These are phyloP conservation scores for Cataglyphis hispanica DNA, from an alignment of 1,140 invertebrate species.

Conservation along the genomic window DNA sequence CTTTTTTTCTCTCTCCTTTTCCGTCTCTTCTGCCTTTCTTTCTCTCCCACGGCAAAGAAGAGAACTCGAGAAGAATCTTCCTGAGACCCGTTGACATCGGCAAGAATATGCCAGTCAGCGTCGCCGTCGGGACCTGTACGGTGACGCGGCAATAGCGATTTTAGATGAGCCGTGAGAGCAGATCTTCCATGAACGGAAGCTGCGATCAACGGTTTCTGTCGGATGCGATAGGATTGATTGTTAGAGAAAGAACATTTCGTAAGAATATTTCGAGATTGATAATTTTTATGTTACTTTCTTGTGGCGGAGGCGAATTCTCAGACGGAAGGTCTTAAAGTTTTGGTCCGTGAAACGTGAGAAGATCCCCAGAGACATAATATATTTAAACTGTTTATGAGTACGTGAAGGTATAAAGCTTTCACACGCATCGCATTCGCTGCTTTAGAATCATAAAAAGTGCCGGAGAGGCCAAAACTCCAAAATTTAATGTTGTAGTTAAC, in stretches of 20 bases:
- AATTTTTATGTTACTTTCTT: constrained; percentile 6
- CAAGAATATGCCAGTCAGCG: constrained; percentile 68
- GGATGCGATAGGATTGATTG: constrained; percentile 6
- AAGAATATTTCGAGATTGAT: background rate
- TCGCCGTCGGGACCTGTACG: constrained; percentile 58
- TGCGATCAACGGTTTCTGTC: constrained; percentile 12
- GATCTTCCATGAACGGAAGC: constrained; percentile 70
- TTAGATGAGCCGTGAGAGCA: constrained; percentile 63
- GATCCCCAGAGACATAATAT: no score
- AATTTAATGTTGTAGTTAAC: background rate
- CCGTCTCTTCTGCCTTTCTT: constrained; percentile 23
- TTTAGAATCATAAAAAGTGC: background rate
- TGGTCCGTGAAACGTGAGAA: no score
- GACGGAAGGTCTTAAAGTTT: background rate
- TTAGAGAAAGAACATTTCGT: background rate
- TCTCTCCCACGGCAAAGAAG: constrained; percentile 49
- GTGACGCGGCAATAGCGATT: constrained; percentile 70
- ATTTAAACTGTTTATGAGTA: no score
- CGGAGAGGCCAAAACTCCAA: background rate
- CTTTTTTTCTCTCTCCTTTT: background rate
- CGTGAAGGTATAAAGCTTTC: no score
- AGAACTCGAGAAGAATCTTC: constrained; percentile 49
- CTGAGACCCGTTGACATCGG: constrained; percentile 72
- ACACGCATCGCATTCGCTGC: no score
- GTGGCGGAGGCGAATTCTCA: background rate